Evolutionary conservation across 1,140 invertebrate species (phyloP).

Genomic region (Pararge aegeria): DNA sequence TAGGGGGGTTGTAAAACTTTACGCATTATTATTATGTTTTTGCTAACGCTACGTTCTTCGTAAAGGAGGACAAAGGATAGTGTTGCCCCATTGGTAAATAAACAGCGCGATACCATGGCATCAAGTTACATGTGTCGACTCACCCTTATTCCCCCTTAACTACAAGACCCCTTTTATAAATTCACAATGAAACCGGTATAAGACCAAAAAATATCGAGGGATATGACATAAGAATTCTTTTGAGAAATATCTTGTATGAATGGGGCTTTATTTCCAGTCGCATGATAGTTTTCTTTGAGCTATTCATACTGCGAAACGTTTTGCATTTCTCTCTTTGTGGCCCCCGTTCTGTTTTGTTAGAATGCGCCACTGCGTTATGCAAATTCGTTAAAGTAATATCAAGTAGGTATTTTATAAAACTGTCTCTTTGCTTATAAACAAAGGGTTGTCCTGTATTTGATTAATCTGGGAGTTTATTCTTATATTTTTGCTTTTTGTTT

Average conservation of each 20-base stretch:
- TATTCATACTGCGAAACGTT: conserved; percentile 19
- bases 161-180: conserved; percentile 30
- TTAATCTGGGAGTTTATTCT: neutral
- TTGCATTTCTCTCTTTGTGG: conserved; percentile 18
- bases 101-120: conserved; percentile 43
- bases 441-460: neutral
- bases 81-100: conserved; percentile 47
- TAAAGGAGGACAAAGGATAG: conserved; percentile 43
- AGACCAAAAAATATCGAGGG: conserved; percentile 36
- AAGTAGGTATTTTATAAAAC: neutral
- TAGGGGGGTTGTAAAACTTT: too few species aligned
- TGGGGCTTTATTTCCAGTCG: conserved; percentile 20
- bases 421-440: neutral
- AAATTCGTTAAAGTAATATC: neutral
- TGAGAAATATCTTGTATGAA: conserved; percentile 30
- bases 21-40: too few species aligned
- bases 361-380: neutral
- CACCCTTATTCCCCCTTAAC: conserved; percentile 30
- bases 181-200: conserved; percentile 36
- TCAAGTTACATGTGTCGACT: conserved; percentile 52
- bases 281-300: conserved; percentile 24
- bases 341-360: conserved; percentile 5
- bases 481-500: neutral
- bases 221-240: conserved; percentile 43
- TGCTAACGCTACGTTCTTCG: conserved; percentile 25